Evolutionary conservation across 2,888 invertebrate genomes (phyloP).

Genomic region (Lithophane leautieri): DNA sequence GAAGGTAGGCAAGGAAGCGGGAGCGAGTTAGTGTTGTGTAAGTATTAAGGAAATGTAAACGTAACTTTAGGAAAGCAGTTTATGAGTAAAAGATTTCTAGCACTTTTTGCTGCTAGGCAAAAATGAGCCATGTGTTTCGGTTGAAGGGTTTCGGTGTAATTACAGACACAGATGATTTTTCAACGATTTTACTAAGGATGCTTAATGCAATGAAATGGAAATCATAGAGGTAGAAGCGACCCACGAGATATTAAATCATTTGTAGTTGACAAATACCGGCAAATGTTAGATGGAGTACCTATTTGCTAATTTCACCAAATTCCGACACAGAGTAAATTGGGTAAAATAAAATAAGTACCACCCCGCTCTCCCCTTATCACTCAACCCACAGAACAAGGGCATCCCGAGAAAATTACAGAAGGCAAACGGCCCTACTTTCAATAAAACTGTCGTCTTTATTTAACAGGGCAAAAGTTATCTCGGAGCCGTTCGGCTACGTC

Average conservation of each 20-base stretch:
- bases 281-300: not conserved
- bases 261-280: not conserved
- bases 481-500: constrained; percentile 70
- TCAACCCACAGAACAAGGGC: constrained; percentile 77
- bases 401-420: constrained; percentile 87
- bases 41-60: not conserved
- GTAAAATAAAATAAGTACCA: constrained; percentile 2
- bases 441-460: constrained; percentile 90
- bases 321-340: not conserved
- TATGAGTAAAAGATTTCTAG: not conserved
- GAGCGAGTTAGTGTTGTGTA: not conserved
- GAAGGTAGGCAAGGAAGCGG: constrained; percentile 60
- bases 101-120: not conserved
- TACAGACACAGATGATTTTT: not conserved
- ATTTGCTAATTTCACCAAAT: not conserved
- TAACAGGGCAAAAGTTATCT: constrained; percentile 89
- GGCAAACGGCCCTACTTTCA: constrained; percentile 89
- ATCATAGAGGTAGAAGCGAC: not conserved
- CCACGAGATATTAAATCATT: not conserved
- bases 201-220: not conserved
- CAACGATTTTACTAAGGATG: not conserved
- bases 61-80: not conserved
- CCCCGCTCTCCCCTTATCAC: constrained; percentile 32
- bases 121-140: not conserved
- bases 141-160: not conserved